These are phyloP conservation scores for Scotopteryx bipunctaria DNA, from an alignment of 2,888 invertebrate genomes.

Conservation along the genomic window DNA sequence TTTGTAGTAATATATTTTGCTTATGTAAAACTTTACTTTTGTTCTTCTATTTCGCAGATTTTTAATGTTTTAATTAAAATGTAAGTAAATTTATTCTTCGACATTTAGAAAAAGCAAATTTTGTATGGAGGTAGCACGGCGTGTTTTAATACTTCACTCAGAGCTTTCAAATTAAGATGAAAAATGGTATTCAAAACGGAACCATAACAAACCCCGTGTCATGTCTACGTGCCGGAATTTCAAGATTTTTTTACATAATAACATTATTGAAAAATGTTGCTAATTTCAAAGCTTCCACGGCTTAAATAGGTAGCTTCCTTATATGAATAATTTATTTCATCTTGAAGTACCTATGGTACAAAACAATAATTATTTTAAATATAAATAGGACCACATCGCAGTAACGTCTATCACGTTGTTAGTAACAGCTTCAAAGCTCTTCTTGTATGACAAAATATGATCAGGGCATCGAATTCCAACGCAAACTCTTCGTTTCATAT, in stretches of 20 bases:
- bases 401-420: no score
- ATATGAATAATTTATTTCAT: no score
- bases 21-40: constrained; percentile 23
- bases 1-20: constrained; percentile 49
- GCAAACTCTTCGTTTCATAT: not conserved
- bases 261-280: not conserved
- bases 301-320: not conserved
- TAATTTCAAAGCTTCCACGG: no score
- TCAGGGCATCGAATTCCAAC: no score
- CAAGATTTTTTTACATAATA: constrained; percentile 13
- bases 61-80: constrained; percentile 20
- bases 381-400: no score
- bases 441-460: no score
- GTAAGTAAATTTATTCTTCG: constrained; percentile 7
- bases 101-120: constrained; percentile 22
- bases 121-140: constrained; percentile 15
- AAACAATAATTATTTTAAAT: no score
- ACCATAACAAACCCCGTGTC: constrained; percentile 30
- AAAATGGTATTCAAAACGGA: constrained; percentile 35
- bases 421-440: no score
- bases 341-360: no score
- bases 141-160: constrained; percentile 25
- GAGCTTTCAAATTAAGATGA: constrained; percentile 35
- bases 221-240: constrained; percentile 24
- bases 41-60: constrained; percentile 13